phyloP scores from a whole-genome alignment of 2,888 invertebrate genomes.

The Incurvaria masculella region DNA sequence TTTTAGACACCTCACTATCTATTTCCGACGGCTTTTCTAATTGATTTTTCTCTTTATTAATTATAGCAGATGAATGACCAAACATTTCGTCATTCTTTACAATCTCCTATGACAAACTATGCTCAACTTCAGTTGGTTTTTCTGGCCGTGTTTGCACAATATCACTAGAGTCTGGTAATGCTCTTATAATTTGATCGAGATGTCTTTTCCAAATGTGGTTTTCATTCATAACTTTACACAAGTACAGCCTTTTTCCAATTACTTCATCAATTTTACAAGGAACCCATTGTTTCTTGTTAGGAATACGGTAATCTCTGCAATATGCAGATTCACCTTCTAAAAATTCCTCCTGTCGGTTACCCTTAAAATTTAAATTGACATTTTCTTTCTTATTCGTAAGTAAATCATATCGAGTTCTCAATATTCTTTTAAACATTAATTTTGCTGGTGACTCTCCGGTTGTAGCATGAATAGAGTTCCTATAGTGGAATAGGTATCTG shows the following conservation, averaged over 20 bases:
- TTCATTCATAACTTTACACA: slow-evolving; percentile 2
- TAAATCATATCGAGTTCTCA: neutral
- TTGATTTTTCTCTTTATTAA: no score
- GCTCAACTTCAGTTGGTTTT: no score
- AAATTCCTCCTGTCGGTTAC: no score
- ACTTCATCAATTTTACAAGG: slow-evolving; percentile 4
- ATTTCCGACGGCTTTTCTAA: no score
- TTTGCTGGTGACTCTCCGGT: slow-evolving; percentile 3
- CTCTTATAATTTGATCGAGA: neutral
- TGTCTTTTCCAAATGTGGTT: slow-evolving; percentile 6
- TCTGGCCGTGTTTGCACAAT: no score
- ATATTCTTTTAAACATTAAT: slow-evolving; percentile 4
- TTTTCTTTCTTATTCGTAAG: neutral
- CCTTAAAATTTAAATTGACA: no score
- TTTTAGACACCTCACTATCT: no score
- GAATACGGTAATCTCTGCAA: slow-evolving; percentile 4
- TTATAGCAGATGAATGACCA: no score
- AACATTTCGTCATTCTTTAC: no score
- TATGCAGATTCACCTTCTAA: neutral
- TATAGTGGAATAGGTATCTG: neutral
- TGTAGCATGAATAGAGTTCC: slow-evolving; percentile 2
- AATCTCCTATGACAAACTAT: no score
- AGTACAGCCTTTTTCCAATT: slow-evolving; percentile 2
- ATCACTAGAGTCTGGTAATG: no score
- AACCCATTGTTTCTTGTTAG: slow-evolving; percentile 4